Percentiles rank a stretch among this genome's conserved stretches.
phyloP scores from a whole-genome alignment of 2,113 vertebrate genomes.

The Malurus cyaneus region DNA sequence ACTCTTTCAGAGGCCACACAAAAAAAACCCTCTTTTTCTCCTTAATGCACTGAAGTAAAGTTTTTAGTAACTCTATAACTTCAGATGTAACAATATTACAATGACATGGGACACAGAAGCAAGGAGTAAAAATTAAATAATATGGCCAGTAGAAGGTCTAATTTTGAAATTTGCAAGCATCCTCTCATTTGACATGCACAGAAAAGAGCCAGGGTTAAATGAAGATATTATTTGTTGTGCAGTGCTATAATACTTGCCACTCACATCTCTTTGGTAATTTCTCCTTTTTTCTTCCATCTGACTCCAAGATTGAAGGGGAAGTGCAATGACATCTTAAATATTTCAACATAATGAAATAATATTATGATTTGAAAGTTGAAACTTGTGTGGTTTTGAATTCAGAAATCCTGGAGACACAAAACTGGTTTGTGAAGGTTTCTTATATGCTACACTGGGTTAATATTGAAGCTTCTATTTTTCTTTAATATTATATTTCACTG shows the following conservation, averaged over 20 bases:
- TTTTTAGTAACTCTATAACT: neutral
- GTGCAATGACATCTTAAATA: neutral
- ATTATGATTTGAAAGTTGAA: constrained; percentile 52
- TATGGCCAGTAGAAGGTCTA: neutral
- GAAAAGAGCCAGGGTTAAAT: neutral
- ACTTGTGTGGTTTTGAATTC: constrained; percentile 22
- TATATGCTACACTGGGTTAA: neutral
- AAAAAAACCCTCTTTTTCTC: neutral
- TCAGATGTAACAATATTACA: neutral
- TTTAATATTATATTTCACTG: constrained; percentile 44
- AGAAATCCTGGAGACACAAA: constrained; percentile 4
- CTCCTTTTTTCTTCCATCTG: neutral
- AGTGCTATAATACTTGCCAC: neutral
- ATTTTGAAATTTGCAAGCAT: neutral
- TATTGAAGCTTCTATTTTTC: constrained; percentile 22
- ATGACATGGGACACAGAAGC: neutral
- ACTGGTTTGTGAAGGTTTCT: neutral
- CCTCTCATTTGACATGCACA: neutral
- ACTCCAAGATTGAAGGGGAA: neutral
- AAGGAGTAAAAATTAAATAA: neutral
- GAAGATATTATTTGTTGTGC: neutral
- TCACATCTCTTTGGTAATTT: neutral
- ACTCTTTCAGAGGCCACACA: neutral
- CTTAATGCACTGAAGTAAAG: neutral
- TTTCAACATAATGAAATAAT: constrained; percentile 41